phyloP scores from a whole-genome alignment of 2,113 vertebrate genomes.

The Megaleporinus macrocephalus region DNA sequence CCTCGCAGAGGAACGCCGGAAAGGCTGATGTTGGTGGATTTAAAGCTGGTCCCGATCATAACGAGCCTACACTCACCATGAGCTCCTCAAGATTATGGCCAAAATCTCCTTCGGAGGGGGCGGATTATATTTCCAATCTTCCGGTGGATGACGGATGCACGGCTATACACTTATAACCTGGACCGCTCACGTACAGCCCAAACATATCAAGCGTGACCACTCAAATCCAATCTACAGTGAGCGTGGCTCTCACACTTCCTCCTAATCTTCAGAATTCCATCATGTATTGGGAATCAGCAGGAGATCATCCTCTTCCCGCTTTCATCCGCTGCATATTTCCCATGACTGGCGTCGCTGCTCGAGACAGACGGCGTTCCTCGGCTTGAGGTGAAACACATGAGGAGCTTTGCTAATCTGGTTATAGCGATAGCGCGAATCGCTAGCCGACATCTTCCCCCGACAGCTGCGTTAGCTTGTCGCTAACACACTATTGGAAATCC shows the following conservation, averaged over 20 bases:
- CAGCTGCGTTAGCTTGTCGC: too few species aligned
- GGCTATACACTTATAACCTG: not conserved
- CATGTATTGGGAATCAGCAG: slow-evolving; percentile 20
- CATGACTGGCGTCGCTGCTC: not conserved
- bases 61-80: not conserved
- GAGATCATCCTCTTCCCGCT: slow-evolving; percentile 19
- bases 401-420: not conserved
- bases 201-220: slow-evolving; percentile 17
- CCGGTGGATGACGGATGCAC: slow-evolving; percentile 11
- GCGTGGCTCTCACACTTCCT: not conserved
- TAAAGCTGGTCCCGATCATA: not conserved
- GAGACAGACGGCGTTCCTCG: slow-evolving; percentile 5
- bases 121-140: slow-evolving; percentile 42
- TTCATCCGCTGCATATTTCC: slow-evolving; percentile 11
- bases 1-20: not conserved
- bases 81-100: not conserved
- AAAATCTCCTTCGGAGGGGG: not conserved
- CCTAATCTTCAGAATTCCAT: slow-evolving; percentile 27
- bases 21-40: slow-evolving; percentile 4
- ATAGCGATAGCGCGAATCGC: not conserved
- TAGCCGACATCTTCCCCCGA: too few species aligned
- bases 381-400: slow-evolving; percentile 5
- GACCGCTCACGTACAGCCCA: not conserved
- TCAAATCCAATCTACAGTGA: slow-evolving; percentile 24
- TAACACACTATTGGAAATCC: too few species aligned